Evolutionary conservation across 2,113 vertebrate species (phyloP), one percentile per base, ranked within the genome.

Genomic region (Rana temporaria): DNA sequence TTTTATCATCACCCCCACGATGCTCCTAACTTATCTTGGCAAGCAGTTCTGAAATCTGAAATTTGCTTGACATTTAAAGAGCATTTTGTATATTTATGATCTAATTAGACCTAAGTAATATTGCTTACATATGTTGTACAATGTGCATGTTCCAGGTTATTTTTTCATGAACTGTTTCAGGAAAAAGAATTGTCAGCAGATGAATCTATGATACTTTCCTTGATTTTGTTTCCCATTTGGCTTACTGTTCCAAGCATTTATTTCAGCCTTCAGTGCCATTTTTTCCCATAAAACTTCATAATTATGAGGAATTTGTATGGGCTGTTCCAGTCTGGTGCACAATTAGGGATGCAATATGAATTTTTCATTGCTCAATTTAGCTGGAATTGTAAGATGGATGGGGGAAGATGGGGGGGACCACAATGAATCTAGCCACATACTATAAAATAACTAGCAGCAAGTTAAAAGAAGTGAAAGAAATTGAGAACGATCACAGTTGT

Each of bases 271-370:
- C 89, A 87, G 85, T 92, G 91, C 90, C 88, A 91, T 6, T 86
- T 80, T 90, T 93, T 93, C 90, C 91, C 92, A 93, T 91, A 92
- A 93, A 93, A 87, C 78, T 82, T 91, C 90, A 84, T 92, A 93
- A 94, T 93, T 93, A 88, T 90, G 90, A 90, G 90, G 91, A 93
- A 94, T 93, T 92, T 93, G 89, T 90, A 91, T 88, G 88, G 92
- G 89, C 91, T 90, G 91, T 92, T 94, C 88, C 87, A 92, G 91
- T 92, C 91, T 92, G 87, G 85, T 88, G 89, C 89, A 92, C 91
- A 90, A 92, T 94, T 92, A 93, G 89, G 82, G 87, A 92, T 90
- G 89, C 88, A 86, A 91, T 92, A 91, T 93, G 92, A 93, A 92
- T 91, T 92, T 90, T 92, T 91, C 88, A 90, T 91, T 94, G 90